phyloP scores from a whole-genome alignment of 2,888 invertebrate genomes.

The Coleophora deauratella region DNA sequence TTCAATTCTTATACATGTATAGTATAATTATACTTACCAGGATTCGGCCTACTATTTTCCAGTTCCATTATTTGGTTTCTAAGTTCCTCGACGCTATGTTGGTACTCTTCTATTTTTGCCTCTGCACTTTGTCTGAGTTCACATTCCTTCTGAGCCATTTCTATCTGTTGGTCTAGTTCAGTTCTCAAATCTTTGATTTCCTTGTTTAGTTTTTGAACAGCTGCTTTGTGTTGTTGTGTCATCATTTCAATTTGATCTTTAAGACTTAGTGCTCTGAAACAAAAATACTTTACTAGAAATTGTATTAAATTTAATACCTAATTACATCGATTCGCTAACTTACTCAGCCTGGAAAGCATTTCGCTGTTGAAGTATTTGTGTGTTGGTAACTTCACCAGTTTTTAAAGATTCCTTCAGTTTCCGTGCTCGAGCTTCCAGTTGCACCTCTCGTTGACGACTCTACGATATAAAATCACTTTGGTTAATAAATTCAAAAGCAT shows the following conservation, averaged over 20 bases:
- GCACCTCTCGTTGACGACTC: conserved; percentile 61
- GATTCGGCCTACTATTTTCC: conserved; percentile 46
- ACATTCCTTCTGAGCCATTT: conserved; percentile 29
- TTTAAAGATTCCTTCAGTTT: conserved; percentile 60
- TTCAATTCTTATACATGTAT: too few relatives aligned
- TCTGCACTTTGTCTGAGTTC: conserved; percentile 34
- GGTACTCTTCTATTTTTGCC: conserved; percentile 31
- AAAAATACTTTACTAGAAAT: neutral
- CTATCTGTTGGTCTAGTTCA: conserved; percentile 36
- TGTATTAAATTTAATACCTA: neutral
- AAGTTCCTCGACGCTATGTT: conserved; percentile 37
- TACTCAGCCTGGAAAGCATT: conserved; percentile 51
- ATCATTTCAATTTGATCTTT: conserved; percentile 48
- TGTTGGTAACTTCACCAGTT: conserved; percentile 54
- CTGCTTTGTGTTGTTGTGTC: conserved; percentile 35
- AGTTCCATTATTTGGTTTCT: conserved; percentile 43
- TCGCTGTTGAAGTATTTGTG: conserved; percentile 49
- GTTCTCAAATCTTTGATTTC: conserved; percentile 41
- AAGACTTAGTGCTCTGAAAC: conserved; percentile 38
- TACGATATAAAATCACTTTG: conserved; percentile 12
- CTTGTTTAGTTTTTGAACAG: conserved; percentile 37
- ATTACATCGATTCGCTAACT: conserved; percentile 13
- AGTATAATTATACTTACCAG: conserved; percentile 28
- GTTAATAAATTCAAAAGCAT: conserved; percentile 2
- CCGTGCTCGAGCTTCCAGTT: conserved; percentile 57